Percentiles rank a stretch among this genome's conserved stretches.
Conservation (phyloP, 1,140 invertebrate species). For the Listronotus bonariensis region DNA sequence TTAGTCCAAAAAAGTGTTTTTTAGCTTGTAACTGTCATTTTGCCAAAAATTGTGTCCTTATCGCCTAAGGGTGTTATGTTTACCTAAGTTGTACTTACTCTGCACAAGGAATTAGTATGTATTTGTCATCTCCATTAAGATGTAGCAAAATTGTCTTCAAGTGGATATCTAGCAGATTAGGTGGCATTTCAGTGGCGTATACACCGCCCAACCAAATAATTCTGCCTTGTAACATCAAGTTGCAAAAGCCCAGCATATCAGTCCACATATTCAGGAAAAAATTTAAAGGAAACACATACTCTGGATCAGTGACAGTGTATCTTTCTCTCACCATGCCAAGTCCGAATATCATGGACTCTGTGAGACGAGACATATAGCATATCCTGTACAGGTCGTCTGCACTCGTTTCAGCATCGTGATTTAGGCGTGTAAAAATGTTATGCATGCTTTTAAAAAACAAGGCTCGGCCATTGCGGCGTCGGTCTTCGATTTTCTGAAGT, state of each 20-base stretch:
- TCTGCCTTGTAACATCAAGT: slow-evolving; percentile 23
- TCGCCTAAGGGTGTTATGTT: too few relatives aligned
- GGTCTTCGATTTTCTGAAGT: slow-evolving; percentile 13
- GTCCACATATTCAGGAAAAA: slow-evolving; percentile 27
- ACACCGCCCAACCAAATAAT: slow-evolving; percentile 29
- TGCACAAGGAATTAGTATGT: slow-evolving; percentile 16
- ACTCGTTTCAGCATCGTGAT: slow-evolving; percentile 4
- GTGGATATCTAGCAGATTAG: slow-evolving; percentile 13
- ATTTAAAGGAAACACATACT: slow-evolving; percentile 24
- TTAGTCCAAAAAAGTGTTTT: too few relatives aligned
- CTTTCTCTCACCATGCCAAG: slow-evolving; percentile 17
- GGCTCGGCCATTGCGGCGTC: slow-evolving; percentile 7
- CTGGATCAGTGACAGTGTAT: neutral
- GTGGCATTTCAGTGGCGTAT: slow-evolving; percentile 3
- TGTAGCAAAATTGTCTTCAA: slow-evolving; percentile 20
- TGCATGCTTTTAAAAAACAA: slow-evolving; percentile 22
- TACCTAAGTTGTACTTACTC: slow-evolving; percentile 23
- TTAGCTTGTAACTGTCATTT: too few relatives aligned
- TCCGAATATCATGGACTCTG: slow-evolving; percentile 32
- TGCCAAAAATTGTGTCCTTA: too few relatives aligned
- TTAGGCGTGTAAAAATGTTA: slow-evolving; percentile 22
- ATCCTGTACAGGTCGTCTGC: neutral
- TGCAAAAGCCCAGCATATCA: neutral
- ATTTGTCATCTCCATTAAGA: slow-evolving; percentile 4
- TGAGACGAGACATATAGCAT: slow-evolving; percentile 18